Evolutionary conservation across 1,140 invertebrate species (phyloP).

Genomic region (Drosophila insularis): DNA sequence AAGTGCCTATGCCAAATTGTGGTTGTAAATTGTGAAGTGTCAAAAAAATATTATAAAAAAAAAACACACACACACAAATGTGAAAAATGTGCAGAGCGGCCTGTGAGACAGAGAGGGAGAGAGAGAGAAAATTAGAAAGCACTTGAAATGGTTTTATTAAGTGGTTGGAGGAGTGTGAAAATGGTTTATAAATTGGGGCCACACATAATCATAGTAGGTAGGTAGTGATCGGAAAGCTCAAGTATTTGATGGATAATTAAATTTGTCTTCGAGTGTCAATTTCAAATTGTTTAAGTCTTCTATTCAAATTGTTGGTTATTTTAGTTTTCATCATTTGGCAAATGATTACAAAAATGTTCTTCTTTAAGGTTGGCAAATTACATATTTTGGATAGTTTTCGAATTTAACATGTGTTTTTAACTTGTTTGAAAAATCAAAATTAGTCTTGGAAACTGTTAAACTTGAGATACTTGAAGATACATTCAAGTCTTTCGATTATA

Average conservation of each 20-base stretch:
- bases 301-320: too few species aligned
- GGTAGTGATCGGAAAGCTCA: background rate
- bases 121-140: constrained; percentile 31
- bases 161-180: constrained; percentile 19
- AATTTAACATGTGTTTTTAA: too few species aligned
- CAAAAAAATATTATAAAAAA: constrained; percentile 43
- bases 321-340: too few species aligned
- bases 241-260: constrained; percentile 11
- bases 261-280: constrained; percentile 4
- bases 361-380: too few species aligned
- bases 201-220: background rate
- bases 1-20: constrained; percentile 71
- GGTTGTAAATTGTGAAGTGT: constrained; percentile 70
- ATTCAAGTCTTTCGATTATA: too few species aligned
- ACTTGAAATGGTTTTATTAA: constrained; percentile 45
- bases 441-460: too few species aligned
- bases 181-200: background rate
- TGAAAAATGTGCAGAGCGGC: background rate
- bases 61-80: too few species aligned
- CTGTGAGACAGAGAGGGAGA: background rate
- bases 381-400: too few species aligned
- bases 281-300: too few species aligned
- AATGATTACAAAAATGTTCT: too few species aligned
- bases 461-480: too few species aligned
- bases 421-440: too few species aligned